Evolutionary conservation across 1,140 invertebrate species (phyloP).

Genomic region (Eriocheir sinensis): DNA sequence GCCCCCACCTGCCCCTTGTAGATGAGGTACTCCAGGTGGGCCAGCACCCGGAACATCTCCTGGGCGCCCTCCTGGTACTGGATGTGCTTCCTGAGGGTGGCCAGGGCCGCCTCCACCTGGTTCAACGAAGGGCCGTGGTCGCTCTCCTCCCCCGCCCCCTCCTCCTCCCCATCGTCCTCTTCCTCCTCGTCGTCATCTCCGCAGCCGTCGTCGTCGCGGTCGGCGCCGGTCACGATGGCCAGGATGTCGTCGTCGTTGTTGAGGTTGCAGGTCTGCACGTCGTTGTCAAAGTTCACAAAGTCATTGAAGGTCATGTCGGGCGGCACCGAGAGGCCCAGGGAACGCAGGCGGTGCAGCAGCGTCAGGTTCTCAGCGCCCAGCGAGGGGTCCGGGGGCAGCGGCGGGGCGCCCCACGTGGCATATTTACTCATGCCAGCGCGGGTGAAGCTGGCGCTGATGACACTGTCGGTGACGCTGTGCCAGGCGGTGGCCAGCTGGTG

Average conservation of each 20-base stretch:
- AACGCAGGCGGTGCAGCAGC: slow-evolving; percentile 57
- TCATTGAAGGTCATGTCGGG: slow-evolving; percentile 75
- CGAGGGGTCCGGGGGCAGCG: slow-evolving; percentile 56
- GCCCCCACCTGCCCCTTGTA: slow-evolving; percentile 72
- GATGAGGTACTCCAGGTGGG: slow-evolving; percentile 74
- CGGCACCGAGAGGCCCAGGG: slow-evolving; percentile 50
- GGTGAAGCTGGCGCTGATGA: slow-evolving; percentile 75
- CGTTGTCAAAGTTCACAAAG: slow-evolving; percentile 77
- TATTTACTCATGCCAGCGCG: slow-evolving; percentile 73
- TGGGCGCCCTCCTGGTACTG: slow-evolving; percentile 75
- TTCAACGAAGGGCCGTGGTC: slow-evolving; percentile 51
- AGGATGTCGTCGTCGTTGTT: slow-evolving; percentile 77
- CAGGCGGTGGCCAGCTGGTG: slow-evolving; percentile 75
- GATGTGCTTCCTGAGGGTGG: slow-evolving; percentile 66
- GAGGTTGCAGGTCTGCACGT: slow-evolving; percentile 75
- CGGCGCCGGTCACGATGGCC: slow-evolving; percentile 71
- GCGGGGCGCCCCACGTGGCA: slow-evolving; percentile 69
- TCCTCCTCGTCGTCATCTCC: slow-evolving; percentile 66
- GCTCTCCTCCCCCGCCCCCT: slow-evolving; percentile 33
- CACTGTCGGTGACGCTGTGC: slow-evolving; percentile 72
- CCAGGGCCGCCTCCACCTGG: slow-evolving; percentile 67
- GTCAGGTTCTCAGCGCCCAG: slow-evolving; percentile 69
- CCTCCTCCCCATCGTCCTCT: slow-evolving; percentile 55
- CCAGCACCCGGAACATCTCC: slow-evolving; percentile 72
- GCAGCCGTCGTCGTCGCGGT: slow-evolving; percentile 59